Conservation (phyloP, 2,113 vertebrate species). For the Engystomops pustulosus region DNA sequence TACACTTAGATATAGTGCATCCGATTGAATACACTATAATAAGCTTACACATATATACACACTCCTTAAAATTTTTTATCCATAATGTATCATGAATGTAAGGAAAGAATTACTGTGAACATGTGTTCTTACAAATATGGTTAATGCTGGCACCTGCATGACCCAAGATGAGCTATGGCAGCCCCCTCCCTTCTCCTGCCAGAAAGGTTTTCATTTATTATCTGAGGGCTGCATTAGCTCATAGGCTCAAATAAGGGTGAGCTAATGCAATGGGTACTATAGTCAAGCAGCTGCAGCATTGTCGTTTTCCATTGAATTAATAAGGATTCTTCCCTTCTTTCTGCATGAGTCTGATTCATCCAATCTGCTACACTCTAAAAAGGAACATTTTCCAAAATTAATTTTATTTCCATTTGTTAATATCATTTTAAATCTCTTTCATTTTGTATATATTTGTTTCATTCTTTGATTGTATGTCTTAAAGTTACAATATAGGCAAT, state of each 20-base stretch:
- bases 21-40: not conserved
- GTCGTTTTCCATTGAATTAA: slow-evolving; percentile 33
- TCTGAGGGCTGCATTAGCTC: slow-evolving; percentile 45
- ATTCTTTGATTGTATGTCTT: too few relatives aligned
- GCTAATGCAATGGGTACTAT: slow-evolving; percentile 41
- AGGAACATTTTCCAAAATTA: too few relatives aligned
- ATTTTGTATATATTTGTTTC: not conserved
- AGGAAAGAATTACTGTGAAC: slow-evolving; percentile 15
- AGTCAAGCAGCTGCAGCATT: slow-evolving; percentile 23
- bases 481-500: too few relatives aligned
- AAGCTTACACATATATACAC: not conserved
- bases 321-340: not conserved
- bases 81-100: too few relatives aligned
- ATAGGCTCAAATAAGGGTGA: slow-evolving; percentile 55
- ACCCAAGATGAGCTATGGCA: slow-evolving; percentile 30
- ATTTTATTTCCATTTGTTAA: not conserved
- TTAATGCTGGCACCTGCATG: slow-evolving; percentile 49
- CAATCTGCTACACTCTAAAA: not conserved
- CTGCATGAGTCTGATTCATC: not conserved
- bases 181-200: slow-evolving; percentile 21
- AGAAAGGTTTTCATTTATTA: slow-evolving; percentile 46
- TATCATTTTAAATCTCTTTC: not conserved
- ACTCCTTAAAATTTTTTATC: not conserved
- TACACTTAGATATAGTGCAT: not conserved
- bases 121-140: slow-evolving; percentile 15